A percentile compares a stretch with the other conserved stretches of the same genome.
Evolutionary conservation across 2,888 invertebrate genomes (phyloP).

Genomic region (Cephus pulcher): DNA sequence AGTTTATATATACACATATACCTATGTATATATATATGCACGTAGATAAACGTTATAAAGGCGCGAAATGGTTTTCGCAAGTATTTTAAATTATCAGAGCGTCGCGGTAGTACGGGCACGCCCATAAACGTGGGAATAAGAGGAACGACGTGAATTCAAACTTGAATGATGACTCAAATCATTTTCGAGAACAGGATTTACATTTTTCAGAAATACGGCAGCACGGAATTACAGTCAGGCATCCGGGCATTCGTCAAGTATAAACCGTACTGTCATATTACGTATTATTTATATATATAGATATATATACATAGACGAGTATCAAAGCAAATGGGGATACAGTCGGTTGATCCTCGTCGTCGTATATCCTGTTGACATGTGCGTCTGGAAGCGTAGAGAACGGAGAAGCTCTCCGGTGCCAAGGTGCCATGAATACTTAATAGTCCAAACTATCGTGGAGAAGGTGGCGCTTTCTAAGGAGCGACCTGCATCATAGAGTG

Average conservation of each 20-base stretch:
- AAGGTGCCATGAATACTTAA: constrained; percentile 2
- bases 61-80: neutral
- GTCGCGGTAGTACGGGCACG: neutral
- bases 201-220: neutral
- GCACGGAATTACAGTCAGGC: too few species aligned
- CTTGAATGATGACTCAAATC: neutral
- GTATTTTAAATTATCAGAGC: neutral
- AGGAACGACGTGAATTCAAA: neutral
- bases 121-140: neutral
- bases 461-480: too few species aligned
- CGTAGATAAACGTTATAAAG: neutral
- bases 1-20: neutral
- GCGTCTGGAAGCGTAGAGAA: neutral
- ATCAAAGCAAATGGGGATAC: too few species aligned
- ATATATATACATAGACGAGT: too few species aligned
- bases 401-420: neutral
- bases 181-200: neutral
- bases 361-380: neutral
- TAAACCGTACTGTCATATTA: too few species aligned
- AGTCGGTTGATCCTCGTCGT: too few species aligned
- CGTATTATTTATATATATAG: too few species aligned
- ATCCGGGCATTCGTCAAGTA: too few species aligned
- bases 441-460: constrained; percentile 1
- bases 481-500: too few species aligned
- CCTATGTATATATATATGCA: neutral